Conservation (phyloP, 2,888 invertebrate species). For the Lepidocyrtinus sp. region DNA sequence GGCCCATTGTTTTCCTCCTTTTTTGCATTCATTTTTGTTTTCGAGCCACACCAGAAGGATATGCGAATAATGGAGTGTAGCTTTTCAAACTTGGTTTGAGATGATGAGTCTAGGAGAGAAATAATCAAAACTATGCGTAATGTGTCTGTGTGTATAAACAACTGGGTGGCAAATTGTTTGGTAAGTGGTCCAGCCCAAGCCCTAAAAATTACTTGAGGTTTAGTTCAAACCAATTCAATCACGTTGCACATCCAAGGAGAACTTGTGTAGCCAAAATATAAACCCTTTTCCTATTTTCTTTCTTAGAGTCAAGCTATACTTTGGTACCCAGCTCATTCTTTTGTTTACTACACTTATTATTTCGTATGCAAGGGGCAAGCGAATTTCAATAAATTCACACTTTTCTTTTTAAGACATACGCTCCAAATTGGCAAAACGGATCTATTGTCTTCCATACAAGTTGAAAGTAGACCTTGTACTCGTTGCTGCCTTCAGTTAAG, state of each 20-base stretch:
- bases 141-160: constrained; percentile 32
- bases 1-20: constrained; percentile 55
- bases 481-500: no score
- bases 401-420: constrained; percentile 7
- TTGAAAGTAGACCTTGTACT: neutral
- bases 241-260: neutral
- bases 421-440: constrained; percentile 46
- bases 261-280: neutral
- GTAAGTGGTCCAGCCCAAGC: constrained; percentile 58
- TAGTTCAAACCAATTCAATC: neutral
- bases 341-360: constrained; percentile 24
- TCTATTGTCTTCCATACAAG: constrained; percentile 41
- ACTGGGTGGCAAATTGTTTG: constrained; percentile 61
- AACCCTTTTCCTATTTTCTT: neutral
- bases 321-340: constrained; percentile 5
- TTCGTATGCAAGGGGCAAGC: constrained; percentile 2
- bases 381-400: constrained; percentile 54
- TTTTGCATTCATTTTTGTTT: constrained; percentile 18
- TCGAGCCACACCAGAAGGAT: neutral
- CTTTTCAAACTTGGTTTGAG: neutral
- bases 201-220: constrained; percentile 1
- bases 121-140: constrained; percentile 24
- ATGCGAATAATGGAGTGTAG: neutral
- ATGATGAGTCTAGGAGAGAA: constrained; percentile 41
- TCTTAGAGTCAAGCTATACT: constrained; percentile 5